phyloP scores from a whole-genome alignment of 2,113 vertebrate species.

The Sturnus vulgaris region DNA sequence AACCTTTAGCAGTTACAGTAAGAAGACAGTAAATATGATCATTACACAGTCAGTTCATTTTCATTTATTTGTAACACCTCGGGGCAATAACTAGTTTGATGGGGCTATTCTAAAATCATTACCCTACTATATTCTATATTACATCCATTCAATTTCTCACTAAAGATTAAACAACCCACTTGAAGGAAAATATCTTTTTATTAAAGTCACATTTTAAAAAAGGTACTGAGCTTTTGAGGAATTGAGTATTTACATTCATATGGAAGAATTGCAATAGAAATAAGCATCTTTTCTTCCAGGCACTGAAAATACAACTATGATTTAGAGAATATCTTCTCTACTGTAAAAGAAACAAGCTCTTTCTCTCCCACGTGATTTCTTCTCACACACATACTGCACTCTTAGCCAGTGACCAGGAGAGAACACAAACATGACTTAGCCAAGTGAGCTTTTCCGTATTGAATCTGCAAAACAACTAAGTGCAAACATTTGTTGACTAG shows the following conservation, averaged over 20 bases:
- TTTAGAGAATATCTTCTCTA: background rate
- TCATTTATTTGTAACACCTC: slow-evolving; percentile 15
- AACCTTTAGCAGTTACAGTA: background rate
- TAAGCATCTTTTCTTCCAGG: background rate
- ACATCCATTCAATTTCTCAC: background rate
- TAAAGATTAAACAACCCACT: slow-evolving; percentile 2
- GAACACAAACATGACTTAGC: background rate
- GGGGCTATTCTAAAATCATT: slow-evolving; percentile 41
- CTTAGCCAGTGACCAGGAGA: background rate
- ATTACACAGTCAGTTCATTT: slow-evolving; percentile 3
- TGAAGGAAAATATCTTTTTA: slow-evolving; percentile 15
- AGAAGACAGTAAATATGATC: background rate
- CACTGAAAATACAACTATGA: background rate
- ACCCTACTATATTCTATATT: slow-evolving; percentile 5
- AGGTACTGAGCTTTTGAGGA: background rate
- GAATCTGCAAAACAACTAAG: background rate
- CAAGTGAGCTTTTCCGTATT: background rate
- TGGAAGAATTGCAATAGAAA: background rate
- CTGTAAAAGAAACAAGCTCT: background rate
- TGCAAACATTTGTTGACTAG: background rate
- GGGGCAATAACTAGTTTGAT: slow-evolving; percentile 18
- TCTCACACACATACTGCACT: background rate
- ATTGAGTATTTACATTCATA: background rate
- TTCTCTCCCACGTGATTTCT: background rate
- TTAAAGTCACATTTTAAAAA: slow-evolving; percentile 13